Base-by-base conservation (phyloP, 92 coral and sea anemone genomes). In the Scolanthus callimorphus region DNA sequence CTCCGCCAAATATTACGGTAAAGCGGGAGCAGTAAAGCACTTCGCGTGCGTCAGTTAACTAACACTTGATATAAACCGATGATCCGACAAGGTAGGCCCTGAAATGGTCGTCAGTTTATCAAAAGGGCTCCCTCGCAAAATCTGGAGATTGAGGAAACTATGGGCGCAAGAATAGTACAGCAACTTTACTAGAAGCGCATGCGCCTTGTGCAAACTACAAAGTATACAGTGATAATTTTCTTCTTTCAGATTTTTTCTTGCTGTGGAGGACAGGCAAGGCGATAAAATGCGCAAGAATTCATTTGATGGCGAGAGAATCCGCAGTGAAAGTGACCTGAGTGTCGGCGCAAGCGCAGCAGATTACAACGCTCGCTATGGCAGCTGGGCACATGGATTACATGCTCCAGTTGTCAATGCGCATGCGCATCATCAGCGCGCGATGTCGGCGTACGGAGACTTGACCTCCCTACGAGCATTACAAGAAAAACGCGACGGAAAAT, bases 361-460 rank as follows among this genome's bases (percentile, higher is more conserved):
- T 2, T 44, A 68, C 62, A 30, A 24, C 25, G 68, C 49, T 17
- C 37, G 49, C 47, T 68, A 57, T 57, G 51, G 65, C 31, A 68
- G 75, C 47, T 68, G 75, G 75, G 75, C 52, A 1, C 55, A 68
- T 43, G 58, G 58, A 17, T 50, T 68, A 12, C 22, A 34, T 1
- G 54, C 45, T 21, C 57, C 29, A 0, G 39, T 54, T 13, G 45
- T 65, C 22, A 53, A 22, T 2, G 75, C 51, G 21, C n/a, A n/a
- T n/a, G n/a, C n/a, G n/a, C n/a, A n/a, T n/a, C n/a, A n/a, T n/a
- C 39, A 53, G 27, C 28, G 75, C 23, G 75, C 75, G 1, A 68
- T 68, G 75, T 68, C 75, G 15, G 75, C 75, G 0, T 68, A 68
- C 29, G 75, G 75, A 8, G 75, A 68, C 47, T 41, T 68, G 4